Evolutionary conservation across 1,140 invertebrate species (phyloP).

Genomic region (Drosophila athabasca): DNA sequence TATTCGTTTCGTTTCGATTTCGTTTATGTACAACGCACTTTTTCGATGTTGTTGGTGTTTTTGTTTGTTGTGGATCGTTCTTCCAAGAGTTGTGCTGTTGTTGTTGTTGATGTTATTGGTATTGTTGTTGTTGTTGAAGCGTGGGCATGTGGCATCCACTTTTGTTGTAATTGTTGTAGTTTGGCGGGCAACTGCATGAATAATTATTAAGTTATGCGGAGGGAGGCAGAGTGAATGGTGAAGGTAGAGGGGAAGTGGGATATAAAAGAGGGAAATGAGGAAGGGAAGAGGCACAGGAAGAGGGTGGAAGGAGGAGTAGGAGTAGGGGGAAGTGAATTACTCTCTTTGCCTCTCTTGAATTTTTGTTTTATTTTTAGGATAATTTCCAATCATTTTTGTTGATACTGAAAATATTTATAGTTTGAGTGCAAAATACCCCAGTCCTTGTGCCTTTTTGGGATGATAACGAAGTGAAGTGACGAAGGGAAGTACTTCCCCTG

Average conservation of each 20-base stretch:
- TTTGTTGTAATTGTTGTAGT: constrained; percentile 63
- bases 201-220: constrained; percentile 76
- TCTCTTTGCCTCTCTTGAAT: constrained; percentile 4
- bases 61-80: constrained; percentile 30
- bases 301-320: constrained; percentile 1
- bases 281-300: not conserved
- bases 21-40: constrained; percentile 64
- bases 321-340: constrained; percentile 19
- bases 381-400: no score
- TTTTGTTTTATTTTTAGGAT: constrained; percentile 23
- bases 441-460: no score
- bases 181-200: constrained; percentile 70
- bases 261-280: not conserved
- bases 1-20: constrained; percentile 76
- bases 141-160: constrained; percentile 75
- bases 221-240: constrained; percentile 1
- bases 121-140: constrained; percentile 37
- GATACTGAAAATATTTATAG: not conserved
- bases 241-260: not conserved
- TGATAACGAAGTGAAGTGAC: no score
- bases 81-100: constrained; percentile 29
- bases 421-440: not conserved
- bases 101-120: constrained; percentile 39
- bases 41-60: constrained; percentile 30
- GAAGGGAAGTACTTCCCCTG: no score